Base-by-base conservation (phyloP, 2,797 vertebrate species). In the Glyptemys insculpta region DNA sequence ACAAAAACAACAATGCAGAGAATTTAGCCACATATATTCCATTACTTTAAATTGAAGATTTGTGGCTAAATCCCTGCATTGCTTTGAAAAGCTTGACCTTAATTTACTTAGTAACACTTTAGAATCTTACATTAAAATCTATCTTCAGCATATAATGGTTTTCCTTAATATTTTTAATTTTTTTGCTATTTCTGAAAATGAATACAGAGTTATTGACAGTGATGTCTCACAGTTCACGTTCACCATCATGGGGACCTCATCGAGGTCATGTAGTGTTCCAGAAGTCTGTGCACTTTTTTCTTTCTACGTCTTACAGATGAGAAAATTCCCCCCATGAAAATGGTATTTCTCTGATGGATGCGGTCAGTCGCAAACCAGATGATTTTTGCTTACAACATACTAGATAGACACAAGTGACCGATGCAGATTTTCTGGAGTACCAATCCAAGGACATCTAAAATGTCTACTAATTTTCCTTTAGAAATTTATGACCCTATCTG, bases 281-380 rank as follows among this genome's bases (percentile, higher is more conserved):
- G 81, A 88, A 81, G 50, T 92, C 80, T 84, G 93, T 89, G 82
- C 74, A 93, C 8, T 79, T 74, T 86, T 90, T 92, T 14, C 41
- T 9, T 80, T 91, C 53, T 50, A 80, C 53, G 37, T 31, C 23
- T 78, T 85, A 88, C 53, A 92, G 82, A 95, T 59, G 57, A 59
- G 57, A 59, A 59, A 12, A 59, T 96, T 94, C 93, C 93, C 72
- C 89, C 94, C 89, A 94, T 44, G 76, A 44, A 94, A 86, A 94
- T 89, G 23, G 41, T 76, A 41, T 44, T 76, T 76, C 34, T 79
- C 21, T 83, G 47, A 87, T 85, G 89, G 91, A 94, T 49, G 74
- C 23, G 89, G 65, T 84, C 41, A 59, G 82, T 90, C 92, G 84
- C 49, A 90, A 89, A 95, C 81, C 74, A 62, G 2, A 81, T 93